These are phyloP conservation scores for Rhyacichthys aspro DNA, from an alignment of 2,797 vertebrate species.

Conservation along the genomic window DNA sequence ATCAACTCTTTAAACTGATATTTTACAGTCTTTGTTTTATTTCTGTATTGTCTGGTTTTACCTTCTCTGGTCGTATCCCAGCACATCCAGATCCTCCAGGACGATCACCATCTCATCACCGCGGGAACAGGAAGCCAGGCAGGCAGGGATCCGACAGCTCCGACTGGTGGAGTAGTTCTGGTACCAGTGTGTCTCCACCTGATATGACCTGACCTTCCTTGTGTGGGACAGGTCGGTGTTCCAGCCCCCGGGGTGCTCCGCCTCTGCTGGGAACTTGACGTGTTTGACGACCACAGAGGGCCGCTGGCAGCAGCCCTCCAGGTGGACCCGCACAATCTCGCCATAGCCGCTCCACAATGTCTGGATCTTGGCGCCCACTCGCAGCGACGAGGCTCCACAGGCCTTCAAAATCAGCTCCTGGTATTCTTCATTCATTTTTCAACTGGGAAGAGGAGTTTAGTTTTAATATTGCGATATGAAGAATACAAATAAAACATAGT, in stretches of 20 bases:
- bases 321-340: slow-evolving; percentile 75
- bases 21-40: too few species aligned
- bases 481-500: too few species aligned
- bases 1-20: too few species aligned
- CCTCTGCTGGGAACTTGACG: slow-evolving; percentile 69
- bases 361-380: slow-evolving; percentile 72
- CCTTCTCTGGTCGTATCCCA: slow-evolving; percentile 75
- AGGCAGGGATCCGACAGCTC: slow-evolving; percentile 71
- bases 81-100: slow-evolving; percentile 81
- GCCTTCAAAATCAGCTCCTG: slow-evolving; percentile 73
- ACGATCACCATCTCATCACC: slow-evolving; percentile 82
- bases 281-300: slow-evolving; percentile 81
- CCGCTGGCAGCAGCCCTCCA: slow-evolving; percentile 71
- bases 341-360: slow-evolving; percentile 83
- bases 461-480: too few species aligned
- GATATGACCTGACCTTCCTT: slow-evolving; percentile 81
- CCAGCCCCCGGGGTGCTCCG: slow-evolving; percentile 62
- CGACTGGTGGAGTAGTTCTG: slow-evolving; percentile 74
- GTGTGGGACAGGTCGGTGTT: slow-evolving; percentile 75
- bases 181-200: slow-evolving; percentile 83
- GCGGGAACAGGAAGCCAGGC: slow-evolving; percentile 71
- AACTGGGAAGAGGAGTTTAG: neutral
- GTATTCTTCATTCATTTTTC: slow-evolving; percentile 76
- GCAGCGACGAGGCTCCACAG: slow-evolving; percentile 69
- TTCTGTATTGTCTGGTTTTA: slow-evolving; percentile 16